Evolutionary conservation across 2,888 invertebrate species (phyloP), one percentile per base, ranked within the genome.

Genomic region (Eupithecia insigniata): DNA sequence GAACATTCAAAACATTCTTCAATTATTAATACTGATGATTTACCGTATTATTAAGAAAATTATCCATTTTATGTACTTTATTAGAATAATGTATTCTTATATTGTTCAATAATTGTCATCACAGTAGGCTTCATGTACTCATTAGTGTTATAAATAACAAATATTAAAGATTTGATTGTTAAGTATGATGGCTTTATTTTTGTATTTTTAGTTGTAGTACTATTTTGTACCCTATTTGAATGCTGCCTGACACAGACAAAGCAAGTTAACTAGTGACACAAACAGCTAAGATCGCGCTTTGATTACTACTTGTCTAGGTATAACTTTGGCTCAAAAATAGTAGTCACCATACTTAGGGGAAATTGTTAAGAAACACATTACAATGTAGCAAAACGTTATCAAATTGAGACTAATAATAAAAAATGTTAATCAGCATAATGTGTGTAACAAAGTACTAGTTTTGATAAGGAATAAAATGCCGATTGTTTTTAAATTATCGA

Each of bases 371-470:
- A 69, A 73, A 69, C 64, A 79, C 72, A 74, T 79, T 77, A 70
- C 77, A 67, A 71, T 70, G 75, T 78, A 81, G 78, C 70, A 74
- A 75, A 75, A 78, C 78, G 73, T 81, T 82, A 82, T 81, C 75
- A 81, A 81, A 79, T 81, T 72, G 81, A 82, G 82, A 85, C 80
- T 79, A 79, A 77, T 62, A 77, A 79, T 78, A 73, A 77, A 88
- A n/a, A 87, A 55, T 87, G 89, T 91, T 90, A 89, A 88, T 89
- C 89, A 86, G 89, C 90, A 88, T 90, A 90, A 90, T 89, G 80
- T 81, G 79, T 79, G 83, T 86, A 88, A 89, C 85, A 89, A 88
- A 87, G 82, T 84, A 87, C 80, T 89, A 89, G 87, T 87, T 89
- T 88, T 88, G 87, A 90, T 91, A 91, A 89, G 83, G 85, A 91